phyloP scores from a whole-genome alignment of 2,113 vertebrate genomes.

The Aramus guarauna region DNA sequence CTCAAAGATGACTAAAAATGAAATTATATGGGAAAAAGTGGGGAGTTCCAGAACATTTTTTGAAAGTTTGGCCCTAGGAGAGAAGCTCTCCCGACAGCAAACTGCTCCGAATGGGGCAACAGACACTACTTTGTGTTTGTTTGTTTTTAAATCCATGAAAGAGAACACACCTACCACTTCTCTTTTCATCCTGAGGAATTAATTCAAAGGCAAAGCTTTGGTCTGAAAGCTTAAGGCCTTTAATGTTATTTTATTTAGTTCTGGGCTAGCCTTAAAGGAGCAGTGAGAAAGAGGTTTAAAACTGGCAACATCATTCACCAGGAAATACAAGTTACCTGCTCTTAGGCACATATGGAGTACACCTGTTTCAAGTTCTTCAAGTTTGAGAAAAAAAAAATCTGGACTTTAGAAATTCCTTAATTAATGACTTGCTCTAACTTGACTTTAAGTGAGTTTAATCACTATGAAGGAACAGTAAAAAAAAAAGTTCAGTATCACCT shows the following conservation, averaged over 20 bases:
- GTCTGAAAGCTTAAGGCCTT: constrained; percentile 25
- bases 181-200: background rate
- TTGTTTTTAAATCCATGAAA: constrained; percentile 10
- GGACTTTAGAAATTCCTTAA: background rate
- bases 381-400: background rate
- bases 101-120: background rate
- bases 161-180: background rate
- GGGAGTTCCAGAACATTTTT: background rate
- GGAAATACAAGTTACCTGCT: constrained; percentile 24
- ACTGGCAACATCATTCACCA: background rate
- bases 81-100: background rate
- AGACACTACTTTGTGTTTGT: background rate
- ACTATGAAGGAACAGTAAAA: background rate
- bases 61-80: background rate
- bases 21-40: background rate
- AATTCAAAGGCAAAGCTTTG: background rate
- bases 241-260: background rate
- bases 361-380: constrained; percentile 1
- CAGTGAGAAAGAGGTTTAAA: background rate
- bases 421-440: constrained; percentile 19
- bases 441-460: background rate
- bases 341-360: background rate
- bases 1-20: background rate
- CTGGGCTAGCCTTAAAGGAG: constrained; percentile 19
- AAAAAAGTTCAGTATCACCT: background rate